Evolutionary conservation across 2,888 invertebrate species (phyloP), one percentile per base, ranked within the genome.

Genomic region (Sarcophaga subvicina): DNA sequence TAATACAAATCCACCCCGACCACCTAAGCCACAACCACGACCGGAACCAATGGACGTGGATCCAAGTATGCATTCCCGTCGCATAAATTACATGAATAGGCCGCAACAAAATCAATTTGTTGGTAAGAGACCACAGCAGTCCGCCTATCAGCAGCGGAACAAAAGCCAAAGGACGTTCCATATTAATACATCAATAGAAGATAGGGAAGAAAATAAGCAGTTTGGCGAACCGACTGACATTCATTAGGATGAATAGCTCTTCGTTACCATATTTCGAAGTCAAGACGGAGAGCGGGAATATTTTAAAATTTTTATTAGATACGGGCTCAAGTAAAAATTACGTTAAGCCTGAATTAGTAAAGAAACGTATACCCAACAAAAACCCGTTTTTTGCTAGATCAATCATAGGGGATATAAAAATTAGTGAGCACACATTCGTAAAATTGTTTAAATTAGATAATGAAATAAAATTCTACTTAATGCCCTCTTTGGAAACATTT

Each of bases 81-180:
- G 59, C 59, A 72, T 72, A 66, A 66, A 27, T 25, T 70, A 20
- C 54, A 70, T 20, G 70, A 49, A 25, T 5, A 8, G 47, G 12
- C 47, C 47, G 47, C 47, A 49, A 22, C 22, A 49, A 49, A 49
- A 49, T 49, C 10, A 49, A 1, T 12, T 49, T 12, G 8, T 49
- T 49, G 47, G 47, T 49, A 49, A 49, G 12, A 49, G 47, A 10
- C 64, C 54, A 59, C 11, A 63, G 11, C 73, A 62, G 37, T 64
- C 67, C 62, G 66, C 22, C 14, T 20, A 25, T 45, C 73, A 69
- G 14, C 63, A 69, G 25, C 70, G 25, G 22, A 0, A 47, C 2
- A 76, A 82, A 25, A 62, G n/a, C 12, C 80, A 85, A 45, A 63
- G 83, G 45, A 75, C 83, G n/a, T 80, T 84, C 62, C 79, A 79